These are phyloP conservation scores for Tipula unca DNA, from an alignment of 2,888 invertebrate genomes.

Conservation along the genomic window DNA sequence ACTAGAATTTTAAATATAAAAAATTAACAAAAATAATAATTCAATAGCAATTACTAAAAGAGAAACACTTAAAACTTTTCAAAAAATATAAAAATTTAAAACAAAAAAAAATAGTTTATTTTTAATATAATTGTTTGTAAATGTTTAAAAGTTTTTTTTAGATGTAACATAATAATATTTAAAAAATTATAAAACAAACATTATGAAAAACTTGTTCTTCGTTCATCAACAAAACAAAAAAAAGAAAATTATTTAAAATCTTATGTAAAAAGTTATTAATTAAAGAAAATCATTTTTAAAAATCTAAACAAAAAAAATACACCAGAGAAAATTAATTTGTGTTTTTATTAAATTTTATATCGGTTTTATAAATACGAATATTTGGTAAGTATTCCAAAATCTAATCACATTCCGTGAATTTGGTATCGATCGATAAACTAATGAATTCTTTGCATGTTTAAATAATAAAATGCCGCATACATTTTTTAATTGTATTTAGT, in stretches of 20 bases:
- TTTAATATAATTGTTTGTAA: slow-evolving; percentile 14
- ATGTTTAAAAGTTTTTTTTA: slow-evolving; percentile 1
- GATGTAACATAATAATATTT: not conserved
- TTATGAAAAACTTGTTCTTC: slow-evolving; percentile 14
- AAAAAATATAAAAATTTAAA: not conserved
- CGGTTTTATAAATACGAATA: not conserved
- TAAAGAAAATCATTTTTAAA: not conserved
- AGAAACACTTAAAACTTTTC: not conserved
- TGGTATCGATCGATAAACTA: no score
- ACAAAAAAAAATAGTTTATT: not conserved
- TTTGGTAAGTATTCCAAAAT: not conserved
- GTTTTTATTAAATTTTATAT: not conserved
- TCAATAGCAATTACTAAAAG: not conserved
- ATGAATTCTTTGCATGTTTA: no score
- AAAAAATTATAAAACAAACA: not conserved
- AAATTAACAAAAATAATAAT: not conserved
- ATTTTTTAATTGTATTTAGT: no score
- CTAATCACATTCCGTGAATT: no score
- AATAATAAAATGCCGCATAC: no score
- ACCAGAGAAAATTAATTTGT: not conserved
- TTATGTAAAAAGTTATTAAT: slow-evolving; percentile 1
- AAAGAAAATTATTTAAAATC: not conserved
- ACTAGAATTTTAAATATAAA: not conserved
- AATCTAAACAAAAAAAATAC: slow-evolving; percentile 1
- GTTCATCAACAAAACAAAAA: not conserved